Evolutionary conservation across 2,797 vertebrate genomes (phyloP), one percentile per base, ranked within the genome.

Genomic region (Trichosurus vulpecula): DNA sequence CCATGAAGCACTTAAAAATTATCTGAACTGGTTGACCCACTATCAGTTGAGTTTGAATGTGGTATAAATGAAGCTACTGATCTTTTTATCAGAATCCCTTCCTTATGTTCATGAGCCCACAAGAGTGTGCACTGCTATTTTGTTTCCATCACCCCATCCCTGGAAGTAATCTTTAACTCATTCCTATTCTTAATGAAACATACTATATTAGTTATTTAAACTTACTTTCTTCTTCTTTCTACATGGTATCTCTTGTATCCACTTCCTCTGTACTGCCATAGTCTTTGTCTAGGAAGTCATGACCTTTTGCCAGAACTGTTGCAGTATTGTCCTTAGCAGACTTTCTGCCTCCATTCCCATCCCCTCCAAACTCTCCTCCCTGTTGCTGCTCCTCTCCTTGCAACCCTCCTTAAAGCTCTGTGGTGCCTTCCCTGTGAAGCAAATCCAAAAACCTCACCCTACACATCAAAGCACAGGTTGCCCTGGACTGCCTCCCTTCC

Each of bases 381-480:
- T 92, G 57, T 41, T 35, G 47, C 95, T 96, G 92, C 74, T 93
- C 81, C 1, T 55, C 52, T 93, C 61, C 56, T 91, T 93, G 54
- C 94, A 93, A n/a, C 41, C 92, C 96, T 55, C 96, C 91, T 96
- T 66, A 94, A 95, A 95, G 95, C 52, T 54, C 66, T 93, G 55
- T 94, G 87, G 90, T 96, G 95, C 29, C 94, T 94, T 94, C 96
- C n/a, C 41, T 90, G 90, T 93, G 96, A 96, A 94, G 93, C 95
- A 58, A 47, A 81, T 81, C 66, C 66, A 81, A 47, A 93, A 97
- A 93, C 89, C 13, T 66, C 93, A 56, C 57, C 54, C 96, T 91
- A 47, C 66, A 74, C 74, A 51, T 87, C 74, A 87, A 87, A 87
- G 93, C 90, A 81, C 95, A 91, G 53, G 13, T 52, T 97, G 90